Conservation (phyloP, 2,113 vertebrate species). For the Channa maculata region DNA sequence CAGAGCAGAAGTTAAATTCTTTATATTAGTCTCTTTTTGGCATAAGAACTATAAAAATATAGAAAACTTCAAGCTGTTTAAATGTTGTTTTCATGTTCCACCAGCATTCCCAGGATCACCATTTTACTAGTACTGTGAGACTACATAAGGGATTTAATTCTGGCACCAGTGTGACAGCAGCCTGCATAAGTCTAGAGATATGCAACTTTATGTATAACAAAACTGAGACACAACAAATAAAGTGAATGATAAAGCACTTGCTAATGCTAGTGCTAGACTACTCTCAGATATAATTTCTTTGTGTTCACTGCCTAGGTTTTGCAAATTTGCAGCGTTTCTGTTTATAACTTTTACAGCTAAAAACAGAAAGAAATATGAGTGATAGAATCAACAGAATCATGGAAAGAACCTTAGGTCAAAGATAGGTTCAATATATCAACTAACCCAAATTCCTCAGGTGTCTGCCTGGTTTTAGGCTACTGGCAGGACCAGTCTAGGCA, state of each 20-base stretch:
- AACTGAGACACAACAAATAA: background rate
- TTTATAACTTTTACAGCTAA: no score
- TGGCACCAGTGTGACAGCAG: conserved; percentile 9
- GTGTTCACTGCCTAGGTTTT: background rate
- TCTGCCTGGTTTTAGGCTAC: background rate
- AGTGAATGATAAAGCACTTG: background rate
- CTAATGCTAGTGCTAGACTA: no score
- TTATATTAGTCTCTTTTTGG: no score
- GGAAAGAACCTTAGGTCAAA: no score
- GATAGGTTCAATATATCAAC: no score
- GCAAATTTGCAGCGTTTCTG: no score
- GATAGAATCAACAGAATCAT: no score
- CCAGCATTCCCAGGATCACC: background rate
- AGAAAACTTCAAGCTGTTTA: background rate
- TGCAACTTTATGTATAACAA: background rate
- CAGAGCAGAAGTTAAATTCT: no score
- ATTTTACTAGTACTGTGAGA: background rate
- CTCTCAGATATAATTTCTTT: background rate
- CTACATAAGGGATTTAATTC: background rate
- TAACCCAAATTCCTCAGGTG: background rate
- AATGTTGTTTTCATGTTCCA: background rate
- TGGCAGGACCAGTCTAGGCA: background rate
- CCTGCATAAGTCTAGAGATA: background rate
- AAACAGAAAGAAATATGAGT: no score
- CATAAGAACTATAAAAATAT: no score